Percentiles rank a stretch among this genome's conserved stretches.
Evolutionary conservation across 2,797 vertebrate genomes (phyloP).

Genomic region (Margarornis squamiger): DNA sequence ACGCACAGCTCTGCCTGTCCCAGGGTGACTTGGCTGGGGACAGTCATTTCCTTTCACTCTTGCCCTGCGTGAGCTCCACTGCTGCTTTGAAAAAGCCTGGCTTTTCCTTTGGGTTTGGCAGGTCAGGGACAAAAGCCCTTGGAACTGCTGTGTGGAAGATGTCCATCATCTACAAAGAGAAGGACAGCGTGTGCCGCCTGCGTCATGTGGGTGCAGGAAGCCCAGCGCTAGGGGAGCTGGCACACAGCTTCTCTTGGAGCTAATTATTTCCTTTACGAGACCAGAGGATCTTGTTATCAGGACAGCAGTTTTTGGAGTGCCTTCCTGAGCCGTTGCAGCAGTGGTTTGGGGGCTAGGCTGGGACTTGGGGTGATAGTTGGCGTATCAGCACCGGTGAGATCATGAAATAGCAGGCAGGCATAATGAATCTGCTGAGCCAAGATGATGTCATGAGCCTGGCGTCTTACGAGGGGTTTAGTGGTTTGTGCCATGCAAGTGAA

Average conservation of each 20-base stretch:
- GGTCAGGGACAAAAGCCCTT: background rate
- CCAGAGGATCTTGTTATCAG: background rate
- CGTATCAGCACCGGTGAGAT: background rate
- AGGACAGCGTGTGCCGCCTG: background rate
- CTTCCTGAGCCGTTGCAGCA: background rate
- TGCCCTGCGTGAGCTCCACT: background rate
- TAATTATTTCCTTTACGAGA: background rate
- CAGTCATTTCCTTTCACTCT: background rate
- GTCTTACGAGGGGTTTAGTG: constrained; percentile 45
- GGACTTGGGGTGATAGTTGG: background rate
- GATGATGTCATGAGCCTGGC: constrained; percentile 40
- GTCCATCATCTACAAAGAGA: constrained; percentile 2
- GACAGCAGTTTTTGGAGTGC: background rate
- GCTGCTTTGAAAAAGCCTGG: background rate
- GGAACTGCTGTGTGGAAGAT: background rate
- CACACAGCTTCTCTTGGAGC: background rate
- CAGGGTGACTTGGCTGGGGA: background rate
- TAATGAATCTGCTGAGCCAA: constrained; percentile 50
- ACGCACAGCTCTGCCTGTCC: background rate
- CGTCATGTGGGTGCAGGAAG: background rate
- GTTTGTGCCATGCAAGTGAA: constrained; percentile 53
- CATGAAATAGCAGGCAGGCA: constrained; percentile 4
- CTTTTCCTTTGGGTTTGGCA: background rate
- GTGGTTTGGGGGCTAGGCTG: background rate
- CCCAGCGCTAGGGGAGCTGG: constrained; percentile 5